phyloP scores from a whole-genome alignment of 2,888 invertebrate genomes.

The Callyntrura guangdongensis region DNA sequence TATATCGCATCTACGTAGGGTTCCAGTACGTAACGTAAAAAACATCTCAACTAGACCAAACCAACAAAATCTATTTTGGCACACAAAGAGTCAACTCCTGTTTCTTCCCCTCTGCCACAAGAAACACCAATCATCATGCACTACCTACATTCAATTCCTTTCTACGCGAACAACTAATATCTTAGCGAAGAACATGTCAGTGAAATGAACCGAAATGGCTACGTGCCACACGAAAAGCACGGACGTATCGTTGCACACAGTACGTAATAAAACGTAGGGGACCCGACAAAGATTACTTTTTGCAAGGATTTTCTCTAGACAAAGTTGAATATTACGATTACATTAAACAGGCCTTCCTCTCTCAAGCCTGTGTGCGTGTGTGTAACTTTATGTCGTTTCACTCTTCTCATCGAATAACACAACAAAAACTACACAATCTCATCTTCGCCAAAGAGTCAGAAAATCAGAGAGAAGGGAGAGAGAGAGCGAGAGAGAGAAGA shows the following conservation, averaged over 20 bases:
- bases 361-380: too few species aligned
- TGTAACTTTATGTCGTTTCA: slow-evolving; percentile 48
- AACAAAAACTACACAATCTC: slow-evolving; percentile 22
- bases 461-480: not conserved
- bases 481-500: not conserved
- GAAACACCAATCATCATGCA: not conserved
- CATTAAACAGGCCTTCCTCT: slow-evolving; percentile 19
- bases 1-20: not conserved
- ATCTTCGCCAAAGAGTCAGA: slow-evolving; percentile 41
- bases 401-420: not conserved
- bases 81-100: slow-evolving; percentile 38
- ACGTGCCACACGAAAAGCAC: not conserved
- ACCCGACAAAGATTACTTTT: not conserved
- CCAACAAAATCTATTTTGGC: slow-evolving; percentile 56
- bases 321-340: slow-evolving; percentile 52
- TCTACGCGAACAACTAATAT: slow-evolving; percentile 2
- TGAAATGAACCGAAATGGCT: slow-evolving; percentile 23
- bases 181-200: slow-evolving; percentile 6
- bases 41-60: slow-evolving; percentile 43
- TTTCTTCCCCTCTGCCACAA: slow-evolving; percentile 38
- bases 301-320: slow-evolving; percentile 56
- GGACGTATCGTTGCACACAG: not conserved
- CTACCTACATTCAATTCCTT: slow-evolving; percentile 20
- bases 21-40: slow-evolving; percentile 40
- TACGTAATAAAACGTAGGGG: slow-evolving; percentile 2